These are phyloP conservation scores for Diploptera punctata DNA, from an alignment of 2,888 invertebrate genomes.

Conservation along the genomic window DNA sequence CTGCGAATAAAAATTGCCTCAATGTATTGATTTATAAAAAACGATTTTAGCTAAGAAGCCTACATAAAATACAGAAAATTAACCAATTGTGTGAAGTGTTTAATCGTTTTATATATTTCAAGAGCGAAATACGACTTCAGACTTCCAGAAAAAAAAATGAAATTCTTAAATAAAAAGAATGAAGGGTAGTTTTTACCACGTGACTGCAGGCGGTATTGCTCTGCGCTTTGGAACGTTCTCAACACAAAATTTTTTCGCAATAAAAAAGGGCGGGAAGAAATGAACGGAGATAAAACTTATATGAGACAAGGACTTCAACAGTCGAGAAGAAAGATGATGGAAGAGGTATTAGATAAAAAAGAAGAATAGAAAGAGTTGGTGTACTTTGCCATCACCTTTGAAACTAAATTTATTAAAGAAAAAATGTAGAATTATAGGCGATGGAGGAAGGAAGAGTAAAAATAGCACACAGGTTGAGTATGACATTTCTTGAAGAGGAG, in stretches of 20 bases:
- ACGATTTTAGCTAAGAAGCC: too few relatives aligned
- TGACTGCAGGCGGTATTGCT: background rate
- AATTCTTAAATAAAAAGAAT: background rate
- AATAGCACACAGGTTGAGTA: slow-evolving; percentile 18
- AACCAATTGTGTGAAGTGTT: too few relatives aligned
- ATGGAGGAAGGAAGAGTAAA: background rate
- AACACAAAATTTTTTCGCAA: slow-evolving; percentile 16
- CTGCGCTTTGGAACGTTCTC: background rate
- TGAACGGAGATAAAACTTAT: slow-evolving; percentile 13
- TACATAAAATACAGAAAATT: too few relatives aligned
- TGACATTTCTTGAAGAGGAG: slow-evolving; percentile 10
- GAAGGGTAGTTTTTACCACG: background rate
- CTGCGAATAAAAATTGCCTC: too few relatives aligned
- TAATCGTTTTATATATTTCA: too few relatives aligned
- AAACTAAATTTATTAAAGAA: slow-evolving; percentile 22
- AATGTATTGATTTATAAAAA: too few relatives aligned
- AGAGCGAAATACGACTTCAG: too few relatives aligned
- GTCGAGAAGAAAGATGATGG: background rate
- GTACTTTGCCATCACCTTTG: slow-evolving; percentile 24
- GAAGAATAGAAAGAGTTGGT: slow-evolving; percentile 1
- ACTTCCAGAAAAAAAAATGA: background rate
- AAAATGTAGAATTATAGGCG: background rate
- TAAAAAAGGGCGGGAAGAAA: background rate
- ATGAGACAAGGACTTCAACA: background rate
- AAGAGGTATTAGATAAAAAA: background rate